Conservation (phyloP, 1,140 invertebrate species). For the Eurosta solidaginis region DNA sequence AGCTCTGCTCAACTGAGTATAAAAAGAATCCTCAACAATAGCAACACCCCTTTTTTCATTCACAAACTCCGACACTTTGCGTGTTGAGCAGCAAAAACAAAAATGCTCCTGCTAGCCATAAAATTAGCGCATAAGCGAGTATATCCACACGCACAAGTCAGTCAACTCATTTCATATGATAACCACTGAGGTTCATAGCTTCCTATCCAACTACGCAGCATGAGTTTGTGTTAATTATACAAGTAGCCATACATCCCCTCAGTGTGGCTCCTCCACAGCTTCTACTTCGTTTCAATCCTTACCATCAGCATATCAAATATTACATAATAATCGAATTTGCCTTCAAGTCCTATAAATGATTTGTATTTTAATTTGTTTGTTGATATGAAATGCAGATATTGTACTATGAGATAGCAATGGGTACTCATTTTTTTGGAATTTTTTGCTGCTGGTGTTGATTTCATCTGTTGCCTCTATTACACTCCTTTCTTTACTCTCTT, state of each 20-base stretch:
- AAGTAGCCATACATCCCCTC: no score
- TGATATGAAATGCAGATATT: background rate
- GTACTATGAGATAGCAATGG: no score
- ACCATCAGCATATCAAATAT: background rate
- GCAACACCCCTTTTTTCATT: background rate
- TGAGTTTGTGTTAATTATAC: background rate
- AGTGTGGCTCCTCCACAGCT: background rate
- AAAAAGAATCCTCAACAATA: no score
- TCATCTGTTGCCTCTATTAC: background rate
- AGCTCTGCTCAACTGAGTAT: no score
- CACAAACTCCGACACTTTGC: background rate
- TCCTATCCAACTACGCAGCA: no score
- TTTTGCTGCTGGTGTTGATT: background rate
- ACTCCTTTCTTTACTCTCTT: background rate
- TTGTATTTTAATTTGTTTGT: background rate
- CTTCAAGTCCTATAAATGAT: conserved; percentile 2
- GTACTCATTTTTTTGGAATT: background rate
- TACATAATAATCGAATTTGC: conserved; percentile 1
- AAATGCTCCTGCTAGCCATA: background rate
- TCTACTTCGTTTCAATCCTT: background rate
- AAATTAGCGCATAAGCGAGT: background rate
- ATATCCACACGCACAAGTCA: background rate
- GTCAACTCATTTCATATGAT: background rate
- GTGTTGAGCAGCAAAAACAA: background rate
- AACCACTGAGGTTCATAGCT: no score